Conservation (phyloP, 2,797 vertebrate species). For the Lithobates sylvaticus region DNA sequence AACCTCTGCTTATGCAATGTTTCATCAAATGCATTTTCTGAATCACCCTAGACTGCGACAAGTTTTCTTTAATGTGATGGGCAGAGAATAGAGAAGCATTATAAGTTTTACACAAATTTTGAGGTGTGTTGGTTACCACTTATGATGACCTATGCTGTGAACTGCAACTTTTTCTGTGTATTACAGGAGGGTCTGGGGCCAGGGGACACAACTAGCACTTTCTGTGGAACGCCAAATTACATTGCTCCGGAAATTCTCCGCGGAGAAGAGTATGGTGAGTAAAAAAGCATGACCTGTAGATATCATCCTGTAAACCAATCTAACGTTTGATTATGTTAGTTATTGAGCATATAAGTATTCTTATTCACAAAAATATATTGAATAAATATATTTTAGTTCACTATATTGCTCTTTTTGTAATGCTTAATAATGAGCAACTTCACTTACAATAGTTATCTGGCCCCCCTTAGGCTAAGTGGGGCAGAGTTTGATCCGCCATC, state of each 20-base stretch:
- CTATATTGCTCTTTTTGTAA: too few relatives aligned
- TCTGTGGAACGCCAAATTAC: conserved; percentile 98
- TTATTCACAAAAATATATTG: background rate
- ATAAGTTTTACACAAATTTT: too few relatives aligned
- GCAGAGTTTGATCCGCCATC: too few relatives aligned
- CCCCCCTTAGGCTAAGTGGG: too few relatives aligned
- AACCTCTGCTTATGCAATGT: background rate
- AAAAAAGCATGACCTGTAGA: background rate
- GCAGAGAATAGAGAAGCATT: background rate
- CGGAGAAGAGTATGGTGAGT: conserved; percentile 96
- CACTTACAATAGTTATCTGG: too few relatives aligned
- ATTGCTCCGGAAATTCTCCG: conserved; percentile 97
- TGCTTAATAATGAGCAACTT: too few relatives aligned
- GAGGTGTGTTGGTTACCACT: too few relatives aligned
- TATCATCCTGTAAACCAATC: background rate
- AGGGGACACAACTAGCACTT: conserved; percentile 97
- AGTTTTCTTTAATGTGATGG: too few relatives aligned
- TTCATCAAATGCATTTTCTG: background rate
- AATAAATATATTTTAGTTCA: too few relatives aligned
- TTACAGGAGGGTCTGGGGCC: conserved; percentile 95
- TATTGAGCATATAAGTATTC: background rate
- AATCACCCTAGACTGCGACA: too few relatives aligned
- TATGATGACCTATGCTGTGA: background rate
- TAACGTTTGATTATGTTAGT: background rate
- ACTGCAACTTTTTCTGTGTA: conserved; percentile 46